Percentiles rank a stretch among this genome's conserved stretches.
Evolutionary conservation across 2,797 vertebrate species (phyloP).

Genomic region (Anguilla anguilla): DNA sequence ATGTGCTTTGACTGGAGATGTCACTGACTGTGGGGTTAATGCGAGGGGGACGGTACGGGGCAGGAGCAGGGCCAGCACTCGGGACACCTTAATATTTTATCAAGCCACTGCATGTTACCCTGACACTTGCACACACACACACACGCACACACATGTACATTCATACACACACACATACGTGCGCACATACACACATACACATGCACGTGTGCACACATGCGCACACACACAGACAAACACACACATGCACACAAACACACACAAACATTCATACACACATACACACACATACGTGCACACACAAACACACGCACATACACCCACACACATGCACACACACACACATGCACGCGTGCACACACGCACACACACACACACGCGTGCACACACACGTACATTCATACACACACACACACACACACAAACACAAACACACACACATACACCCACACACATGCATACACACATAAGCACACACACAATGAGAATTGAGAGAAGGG

Average conservation of each 20-base stretch:
- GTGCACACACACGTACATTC: not conserved
- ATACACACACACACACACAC: too few relatives aligned
- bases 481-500: not conserved
- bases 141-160: not conserved
- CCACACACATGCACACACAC: not conserved
- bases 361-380: too few relatives aligned
- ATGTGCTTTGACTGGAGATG: constrained; percentile 18
- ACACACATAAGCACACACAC: too few relatives aligned
- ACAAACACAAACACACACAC: not conserved
- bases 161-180: not conserved
- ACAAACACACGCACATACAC: not conserved
- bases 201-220: not conserved
- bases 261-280: not conserved
- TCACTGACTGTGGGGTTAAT: constrained; percentile 25
- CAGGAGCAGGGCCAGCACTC: constrained; percentile 20
- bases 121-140: not conserved
- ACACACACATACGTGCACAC: too few relatives aligned
- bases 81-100: constrained; percentile 11
- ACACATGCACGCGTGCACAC: too few relatives aligned
- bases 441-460: too few relatives aligned
- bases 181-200: not conserved
- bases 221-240: not conserved
- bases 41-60: not conserved
- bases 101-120: not conserved
- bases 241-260: not conserved